These are phyloP conservation scores for Megamerina dolium DNA, from an alignment of 2,888 invertebrate genomes.

Conservation along the genomic window DNA sequence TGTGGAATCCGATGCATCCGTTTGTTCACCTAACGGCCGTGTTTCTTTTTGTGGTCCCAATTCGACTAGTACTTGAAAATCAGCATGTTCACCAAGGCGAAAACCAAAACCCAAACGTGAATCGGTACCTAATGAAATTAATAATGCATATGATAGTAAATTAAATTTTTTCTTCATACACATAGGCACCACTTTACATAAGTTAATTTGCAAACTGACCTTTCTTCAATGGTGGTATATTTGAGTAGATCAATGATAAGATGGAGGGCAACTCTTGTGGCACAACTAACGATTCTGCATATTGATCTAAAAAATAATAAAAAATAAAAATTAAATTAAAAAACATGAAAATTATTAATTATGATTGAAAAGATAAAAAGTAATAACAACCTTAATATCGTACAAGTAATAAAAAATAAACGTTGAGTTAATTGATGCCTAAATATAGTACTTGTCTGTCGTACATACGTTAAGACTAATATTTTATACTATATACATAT, in stretches of 20 bases:
- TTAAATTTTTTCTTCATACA: no score
- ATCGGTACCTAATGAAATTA: slow-evolving; percentile 68
- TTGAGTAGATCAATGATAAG: slow-evolving; percentile 73
- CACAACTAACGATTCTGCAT: slow-evolving; percentile 58
- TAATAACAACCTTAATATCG: no score
- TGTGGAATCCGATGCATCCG: slow-evolving; percentile 28
- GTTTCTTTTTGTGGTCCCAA: slow-evolving; percentile 75
- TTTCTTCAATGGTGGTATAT: slow-evolving; percentile 79
- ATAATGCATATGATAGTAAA: no score
- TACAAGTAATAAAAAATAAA: no score
- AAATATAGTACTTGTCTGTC: no score
- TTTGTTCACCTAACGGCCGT: slow-evolving; percentile 56
- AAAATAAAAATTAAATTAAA: no score
- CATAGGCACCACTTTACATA: not conserved
- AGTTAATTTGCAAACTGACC: no score
- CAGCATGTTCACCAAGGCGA: slow-evolving; percentile 73
- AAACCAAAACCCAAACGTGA: slow-evolving; percentile 74
- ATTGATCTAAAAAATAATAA: slow-evolving; percentile 52
- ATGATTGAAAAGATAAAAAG: no score
- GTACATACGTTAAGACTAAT: no score
- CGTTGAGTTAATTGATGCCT: no score
- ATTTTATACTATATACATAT: no score
- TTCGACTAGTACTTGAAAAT: slow-evolving; percentile 71
- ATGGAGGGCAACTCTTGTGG: slow-evolving; percentile 76
- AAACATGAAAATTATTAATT: no score